Conservation (phyloP, 1,140 invertebrate genomes). For the Leptinotarsa undecemlineata region DNA sequence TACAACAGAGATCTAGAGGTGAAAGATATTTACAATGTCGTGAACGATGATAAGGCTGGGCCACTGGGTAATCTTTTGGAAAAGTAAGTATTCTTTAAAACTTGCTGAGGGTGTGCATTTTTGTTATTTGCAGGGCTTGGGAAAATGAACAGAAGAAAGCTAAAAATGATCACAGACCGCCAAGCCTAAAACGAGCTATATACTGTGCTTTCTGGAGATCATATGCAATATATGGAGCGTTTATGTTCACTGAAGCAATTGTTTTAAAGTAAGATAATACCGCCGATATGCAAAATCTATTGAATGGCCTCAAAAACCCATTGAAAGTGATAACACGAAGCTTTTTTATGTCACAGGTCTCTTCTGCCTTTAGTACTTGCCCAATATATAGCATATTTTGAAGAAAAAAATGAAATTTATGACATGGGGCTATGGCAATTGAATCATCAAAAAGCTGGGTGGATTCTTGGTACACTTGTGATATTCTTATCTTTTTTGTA, state of each 20-base stretch:
- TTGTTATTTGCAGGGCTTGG: conserved; percentile 63
- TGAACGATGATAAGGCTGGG: conserved; percentile 31
- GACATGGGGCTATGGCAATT: background rate
- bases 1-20: conserved; percentile 62
- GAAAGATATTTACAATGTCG: conserved; percentile 64
- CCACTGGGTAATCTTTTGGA: conserved; percentile 64
- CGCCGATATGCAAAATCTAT: background rate
- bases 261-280: conserved; percentile 43
- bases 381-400: conserved; percentile 57
- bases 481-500: conserved; percentile 53
- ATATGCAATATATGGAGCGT: conserved; percentile 43
- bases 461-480: conserved; percentile 59
- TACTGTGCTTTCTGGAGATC: conserved; percentile 52
- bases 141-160: conserved; percentile 56
- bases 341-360: conserved; percentile 34
- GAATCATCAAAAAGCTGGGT: conserved; percentile 51
- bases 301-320: background rate
- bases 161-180: conserved; percentile 19
- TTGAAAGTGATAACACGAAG: background rate
- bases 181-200: conserved; percentile 50
- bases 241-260: conserved; percentile 46
- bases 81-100: conserved; percentile 56
- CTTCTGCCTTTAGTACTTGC: conserved; percentile 44
- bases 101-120: background rate
- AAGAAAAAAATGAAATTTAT: conserved; percentile 24